Evolutionary conservation across 2,797 vertebrate genomes (phyloP).

Genomic region (Phaenicophaeus curvirostris): DNA sequence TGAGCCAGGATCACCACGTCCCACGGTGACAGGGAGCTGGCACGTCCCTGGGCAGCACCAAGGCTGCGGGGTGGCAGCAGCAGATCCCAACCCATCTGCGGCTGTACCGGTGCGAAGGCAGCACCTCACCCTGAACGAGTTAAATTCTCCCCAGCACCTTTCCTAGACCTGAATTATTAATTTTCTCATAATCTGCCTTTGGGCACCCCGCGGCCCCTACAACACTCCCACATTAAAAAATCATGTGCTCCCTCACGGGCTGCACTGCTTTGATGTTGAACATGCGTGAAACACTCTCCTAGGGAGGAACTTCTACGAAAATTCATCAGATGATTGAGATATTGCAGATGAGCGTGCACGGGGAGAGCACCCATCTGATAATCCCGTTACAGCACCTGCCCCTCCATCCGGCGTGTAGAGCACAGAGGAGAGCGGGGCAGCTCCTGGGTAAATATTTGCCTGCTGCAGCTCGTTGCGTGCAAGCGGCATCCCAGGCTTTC

Average conservation of each 20-base stretch:
- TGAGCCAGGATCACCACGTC: not conserved
- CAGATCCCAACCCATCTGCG: accelerated
- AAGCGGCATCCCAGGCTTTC: not conserved
- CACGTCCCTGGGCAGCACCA: not conserved
- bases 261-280: slow-evolving; percentile 62
- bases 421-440: not conserved
- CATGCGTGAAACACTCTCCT: slow-evolving; percentile 53
- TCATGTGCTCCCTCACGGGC: not conserved
- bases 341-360: not conserved
- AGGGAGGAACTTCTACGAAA: slow-evolving; percentile 66
- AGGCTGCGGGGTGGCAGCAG: not conserved
- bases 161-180: slow-evolving; percentile 59
- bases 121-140: not conserved
- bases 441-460: slow-evolving; percentile 21
- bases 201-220: slow-evolving; percentile 41
- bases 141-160: slow-evolving; percentile 42
- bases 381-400: not conserved
- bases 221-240: slow-evolving; percentile 61
- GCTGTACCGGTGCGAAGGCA: not conserved
- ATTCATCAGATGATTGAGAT: slow-evolving; percentile 33
- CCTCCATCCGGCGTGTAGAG: not conserved
- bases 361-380: not conserved
- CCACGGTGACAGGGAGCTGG: accelerated
- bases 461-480: not conserved
- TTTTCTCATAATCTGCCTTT: slow-evolving; percentile 56